Evolutionary conservation across 92 coral and sea anemone genomes (phyloP), one percentile per base, ranked within the genome.

Genomic region (Montipora capitata): DNA sequence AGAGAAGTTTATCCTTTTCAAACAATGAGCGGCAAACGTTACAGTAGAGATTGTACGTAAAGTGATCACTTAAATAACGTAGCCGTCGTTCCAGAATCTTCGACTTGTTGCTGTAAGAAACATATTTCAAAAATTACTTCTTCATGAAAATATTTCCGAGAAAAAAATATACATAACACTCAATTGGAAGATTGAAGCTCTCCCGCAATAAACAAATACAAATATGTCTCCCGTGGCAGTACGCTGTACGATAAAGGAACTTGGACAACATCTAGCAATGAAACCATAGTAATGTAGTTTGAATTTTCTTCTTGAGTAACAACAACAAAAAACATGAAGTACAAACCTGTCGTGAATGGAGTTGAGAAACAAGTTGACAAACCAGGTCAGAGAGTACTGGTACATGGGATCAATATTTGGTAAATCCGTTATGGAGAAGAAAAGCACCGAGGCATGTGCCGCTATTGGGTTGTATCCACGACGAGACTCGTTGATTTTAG

Each of bases 381-480:
- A 97, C 99, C 99, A 97, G 27, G 98, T 94, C 74, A 97, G 94
- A 10, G 99, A 97, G 48, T 94, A 97, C 95, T 97, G 99, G 95
- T 97, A 97, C 99, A 97, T 97, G 17, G 99, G 99, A 89, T 97
- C 99, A 79, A 97, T 97, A 75, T 97, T 97, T 40, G 98, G 99
- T 17, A 97, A 79, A 75, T 97, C 98, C 2, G 99, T 97, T 62
- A 97, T 97, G 76, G 99, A 97, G 93, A 97, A 97, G 83, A 97
- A 97, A 89, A 97, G 83, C 2, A 97, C 99, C 27, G 99, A 97
- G 3, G 99, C 99, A 75, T 97, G 99, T 45, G 98, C 93, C 6
- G 99, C 99, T 38, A 97, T 97, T 0, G 99, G 99, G 74, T 93
- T 96, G 80, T 97, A 97, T 7, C 99, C 99, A 44, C 95, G 93